Conservation (phyloP, 2,797 vertebrate genomes). For the Danio tinwini region DNA sequence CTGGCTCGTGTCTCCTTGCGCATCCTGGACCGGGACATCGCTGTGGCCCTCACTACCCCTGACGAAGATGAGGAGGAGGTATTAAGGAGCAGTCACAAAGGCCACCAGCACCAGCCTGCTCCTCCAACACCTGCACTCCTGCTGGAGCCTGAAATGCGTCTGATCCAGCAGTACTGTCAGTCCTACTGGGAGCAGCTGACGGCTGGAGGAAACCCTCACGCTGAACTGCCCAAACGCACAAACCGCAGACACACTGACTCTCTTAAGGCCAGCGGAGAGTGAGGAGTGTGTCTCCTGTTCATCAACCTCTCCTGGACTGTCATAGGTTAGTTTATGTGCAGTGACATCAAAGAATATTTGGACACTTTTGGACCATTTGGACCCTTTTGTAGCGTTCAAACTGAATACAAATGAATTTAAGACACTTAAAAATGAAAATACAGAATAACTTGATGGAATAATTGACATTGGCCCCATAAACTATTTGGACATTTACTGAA, state of each 20-base stretch:
- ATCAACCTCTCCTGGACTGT: constrained; percentile 1
- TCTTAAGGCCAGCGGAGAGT: constrained; percentile 51
- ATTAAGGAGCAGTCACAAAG: constrained; percentile 17
- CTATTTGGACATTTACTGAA: neutral
- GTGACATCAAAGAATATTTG: constrained; percentile 21
- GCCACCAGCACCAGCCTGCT: constrained; percentile 38
- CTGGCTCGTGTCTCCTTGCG: constrained; percentile 78
- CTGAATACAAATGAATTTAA: neutral
- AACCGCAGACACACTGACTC: constrained; percentile 61
- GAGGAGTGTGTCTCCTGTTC: constrained; percentile 19
- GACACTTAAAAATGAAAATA: neutral
- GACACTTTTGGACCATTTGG: constrained; percentile 12
- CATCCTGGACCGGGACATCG: constrained; percentile 82
- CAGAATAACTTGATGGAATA: neutral
- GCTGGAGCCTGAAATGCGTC: constrained; percentile 78
- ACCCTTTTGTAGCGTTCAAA: neutral
- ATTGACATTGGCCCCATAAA: neutral
- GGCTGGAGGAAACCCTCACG: constrained; percentile 61
- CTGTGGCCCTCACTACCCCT: constrained; percentile 78
- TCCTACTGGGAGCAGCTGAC: constrained; percentile 81
- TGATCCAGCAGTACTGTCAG: constrained; percentile 85
- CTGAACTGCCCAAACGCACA: constrained; percentile 65
- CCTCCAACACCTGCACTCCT: constrained; percentile 60
- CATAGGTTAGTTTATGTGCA: neutral
- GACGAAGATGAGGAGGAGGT: constrained; percentile 69